Base-by-base conservation (phyloP, 2,797 vertebrate species). In the Allobates femoralis region DNA sequence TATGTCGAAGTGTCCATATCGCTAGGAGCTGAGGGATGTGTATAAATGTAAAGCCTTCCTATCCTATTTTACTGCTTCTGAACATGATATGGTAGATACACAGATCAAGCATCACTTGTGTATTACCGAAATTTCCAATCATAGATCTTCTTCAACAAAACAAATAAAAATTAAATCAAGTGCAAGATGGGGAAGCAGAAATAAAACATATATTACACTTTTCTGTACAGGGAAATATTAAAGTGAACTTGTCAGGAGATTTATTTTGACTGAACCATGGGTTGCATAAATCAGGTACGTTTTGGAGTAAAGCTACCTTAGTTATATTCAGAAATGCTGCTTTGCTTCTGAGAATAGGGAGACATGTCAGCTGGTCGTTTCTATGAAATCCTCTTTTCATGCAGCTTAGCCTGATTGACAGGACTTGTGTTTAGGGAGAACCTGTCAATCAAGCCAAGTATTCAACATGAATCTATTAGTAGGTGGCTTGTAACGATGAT, bases 1-100 rank as follows among this genome's bases (percentile, higher is more conserved):
- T 62, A 66, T 82, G 79, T 71, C 77, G 62, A 87, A 87, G 75
- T 62, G 83, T 85, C 81, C 86, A 50, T 75, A 73, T 71, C 30
- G 46, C 77, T 51, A 84, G 51, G 60, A 71, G 69, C 83, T 88
- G 71, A 64, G 34, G 18, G 58, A 69, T 80, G 73, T 81, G 69
- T 79, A 84, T 79, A 81, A 58, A 76, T 76, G 83, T 81, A 75
- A 60, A 81, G 50, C 69, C 37, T 15, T 56, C 28, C 46, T 71
- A 41, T 85, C 60, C 84, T 75, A 53, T 53, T 66, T 74, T 34
- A 32, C 77, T 26, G 66, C 21, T 53, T 81, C 71, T 34, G 34
- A n/a, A 67, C n/a, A 76, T 76, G 32, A 84, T 26, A 41, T 11
- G 5, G 66, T 37, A 60, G 21, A 66, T 37, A 75, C 10, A 21